Evolutionary conservation across 2,113 vertebrate genomes (phyloP).

Genomic region (Sorex fumeus): DNA sequence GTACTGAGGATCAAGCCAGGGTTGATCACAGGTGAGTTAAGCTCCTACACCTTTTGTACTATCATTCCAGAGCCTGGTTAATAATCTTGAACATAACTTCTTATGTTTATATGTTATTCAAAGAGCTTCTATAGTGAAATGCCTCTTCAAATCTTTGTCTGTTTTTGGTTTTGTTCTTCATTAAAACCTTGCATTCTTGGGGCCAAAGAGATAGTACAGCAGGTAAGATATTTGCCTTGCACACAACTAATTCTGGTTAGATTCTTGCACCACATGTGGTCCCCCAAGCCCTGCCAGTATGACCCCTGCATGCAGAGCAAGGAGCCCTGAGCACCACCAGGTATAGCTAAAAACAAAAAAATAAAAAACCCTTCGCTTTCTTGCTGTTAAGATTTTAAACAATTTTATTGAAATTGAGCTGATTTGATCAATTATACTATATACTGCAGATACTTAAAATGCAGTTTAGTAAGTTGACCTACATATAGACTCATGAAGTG

Average conservation of each 20-base stretch:
- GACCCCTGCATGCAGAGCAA: no score
- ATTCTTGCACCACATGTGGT: no score
- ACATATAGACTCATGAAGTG: neutral
- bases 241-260: no score
- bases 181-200: no score
- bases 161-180: neutral
- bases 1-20: no score
- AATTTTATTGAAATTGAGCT: neutral
- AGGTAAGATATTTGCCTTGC: no score
- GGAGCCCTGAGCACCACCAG: no score
- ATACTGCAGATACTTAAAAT: constrained; percentile 28
- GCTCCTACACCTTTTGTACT: no score
- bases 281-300: no score
- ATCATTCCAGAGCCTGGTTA: neutral
- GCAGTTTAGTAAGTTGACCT: neutral
- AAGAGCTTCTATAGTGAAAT: neutral
- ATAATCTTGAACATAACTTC: neutral
- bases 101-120: neutral
- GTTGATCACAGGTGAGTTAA: no score
- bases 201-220: no score
- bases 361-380: neutral
- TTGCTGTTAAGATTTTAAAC: neutral
- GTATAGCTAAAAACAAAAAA: no score
- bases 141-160: neutral
- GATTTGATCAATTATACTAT: neutral